Percentiles rank a stretch among this genome's conserved stretches.
phyloP scores from a whole-genome alignment of 2,888 invertebrate genomes.

The Trachelus tabidus region DNA sequence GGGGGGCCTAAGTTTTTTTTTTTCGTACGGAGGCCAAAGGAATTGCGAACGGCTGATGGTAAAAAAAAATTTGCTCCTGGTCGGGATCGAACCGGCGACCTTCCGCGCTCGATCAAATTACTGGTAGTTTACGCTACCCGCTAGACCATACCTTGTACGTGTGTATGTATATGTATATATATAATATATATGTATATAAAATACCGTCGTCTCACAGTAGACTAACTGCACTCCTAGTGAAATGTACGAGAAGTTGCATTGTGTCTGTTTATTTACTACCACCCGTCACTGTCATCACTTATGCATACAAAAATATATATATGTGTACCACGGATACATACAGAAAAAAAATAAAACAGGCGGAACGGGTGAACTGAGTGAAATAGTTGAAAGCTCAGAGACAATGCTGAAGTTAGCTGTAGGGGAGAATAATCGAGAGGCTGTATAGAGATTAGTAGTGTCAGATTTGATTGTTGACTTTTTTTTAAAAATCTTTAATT shows the following conservation, averaged over 20 bases:
- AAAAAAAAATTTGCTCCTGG: no score
- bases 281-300: background rate
- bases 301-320: background rate
- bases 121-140: no score
- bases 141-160: slow-evolving; percentile 4
- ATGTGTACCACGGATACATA: background rate
- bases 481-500: background rate
- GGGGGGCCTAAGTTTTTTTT: no score
- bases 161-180: background rate
- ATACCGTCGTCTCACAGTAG: slow-evolving; percentile 34
- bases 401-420: background rate
- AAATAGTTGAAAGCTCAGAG: background rate
- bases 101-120: no score
- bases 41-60: no score
- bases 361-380: background rate
- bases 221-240: slow-evolving; percentile 37
- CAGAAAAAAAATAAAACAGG: background rate
- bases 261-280: slow-evolving; percentile 29
- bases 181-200: background rate
- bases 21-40: no score
- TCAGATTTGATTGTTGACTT: background rate
- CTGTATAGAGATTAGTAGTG: background rate
- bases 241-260: slow-evolving; percentile 34
- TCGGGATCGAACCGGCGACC: no score
- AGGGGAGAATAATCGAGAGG: background rate